Percentiles rank a stretch among this genome's conserved stretches.
phyloP scores from a whole-genome alignment of 2,888 invertebrate species.

The Euplexia lucipara region DNA sequence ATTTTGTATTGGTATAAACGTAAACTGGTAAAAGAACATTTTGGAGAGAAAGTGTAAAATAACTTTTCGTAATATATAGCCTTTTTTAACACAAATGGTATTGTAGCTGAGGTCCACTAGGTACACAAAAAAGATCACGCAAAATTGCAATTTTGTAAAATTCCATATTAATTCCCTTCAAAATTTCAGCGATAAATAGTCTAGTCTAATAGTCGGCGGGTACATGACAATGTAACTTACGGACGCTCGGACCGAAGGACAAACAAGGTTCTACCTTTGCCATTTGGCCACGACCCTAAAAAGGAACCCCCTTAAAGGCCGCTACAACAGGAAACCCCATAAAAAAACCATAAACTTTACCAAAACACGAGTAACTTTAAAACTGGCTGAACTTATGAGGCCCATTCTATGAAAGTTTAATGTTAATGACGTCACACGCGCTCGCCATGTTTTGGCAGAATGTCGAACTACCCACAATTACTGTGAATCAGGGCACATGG shows the following conservation, averaged over 20 bases:
- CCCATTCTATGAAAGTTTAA: constrained; percentile 38
- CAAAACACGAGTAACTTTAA: constrained; percentile 22
- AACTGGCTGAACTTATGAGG: constrained; percentile 25
- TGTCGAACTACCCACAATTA: constrained; percentile 28
- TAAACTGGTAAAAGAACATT: not conserved
- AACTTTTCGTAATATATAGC: not conserved
- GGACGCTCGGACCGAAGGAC: too few species aligned
- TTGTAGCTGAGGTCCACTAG: not conserved
- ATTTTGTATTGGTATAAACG: not conserved
- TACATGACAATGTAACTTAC: too few species aligned
- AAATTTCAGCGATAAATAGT: too few species aligned
- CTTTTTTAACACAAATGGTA: not conserved
- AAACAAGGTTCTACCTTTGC: too few species aligned
- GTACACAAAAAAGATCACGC: too few species aligned
- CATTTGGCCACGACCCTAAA: constrained; percentile 6
- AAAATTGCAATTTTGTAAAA: too few species aligned
- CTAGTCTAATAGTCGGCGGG: too few species aligned
- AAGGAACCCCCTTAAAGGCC: constrained; percentile 4
- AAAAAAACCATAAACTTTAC: constrained; percentile 28
- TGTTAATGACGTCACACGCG: constrained; percentile 32
- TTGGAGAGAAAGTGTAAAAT: not conserved
- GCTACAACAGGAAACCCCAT: constrained; percentile 3
- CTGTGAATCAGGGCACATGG: constrained; percentile 25
- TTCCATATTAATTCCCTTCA: too few species aligned
- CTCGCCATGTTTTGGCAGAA: constrained; percentile 33